phyloP scores from a whole-genome alignment of 2,113 vertebrate genomes.

The Eleginops maclovinus region DNA sequence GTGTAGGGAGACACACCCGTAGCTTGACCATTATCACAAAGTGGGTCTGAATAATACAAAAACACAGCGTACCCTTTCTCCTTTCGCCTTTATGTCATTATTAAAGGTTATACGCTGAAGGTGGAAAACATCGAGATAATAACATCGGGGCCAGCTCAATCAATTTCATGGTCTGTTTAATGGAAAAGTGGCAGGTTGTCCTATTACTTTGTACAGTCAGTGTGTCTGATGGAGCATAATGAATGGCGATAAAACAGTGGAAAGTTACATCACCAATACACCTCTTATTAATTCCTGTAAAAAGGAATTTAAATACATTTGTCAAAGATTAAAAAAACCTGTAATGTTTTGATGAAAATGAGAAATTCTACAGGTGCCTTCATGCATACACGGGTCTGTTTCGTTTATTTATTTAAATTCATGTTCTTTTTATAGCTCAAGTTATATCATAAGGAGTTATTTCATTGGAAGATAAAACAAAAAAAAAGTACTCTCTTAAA shows the following conservation, averaged over 20 bases:
- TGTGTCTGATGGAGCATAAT: constrained; percentile 57
- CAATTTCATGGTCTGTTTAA: constrained; percentile 64
- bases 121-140: constrained; percentile 49
- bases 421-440: neutral
- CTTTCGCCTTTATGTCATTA: constrained; percentile 33
- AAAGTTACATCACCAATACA: constrained; percentile 19
- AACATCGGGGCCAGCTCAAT: constrained; percentile 42
- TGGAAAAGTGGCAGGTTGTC: constrained; percentile 60
- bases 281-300: constrained; percentile 34
- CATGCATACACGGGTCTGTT: neutral
- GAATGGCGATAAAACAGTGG: constrained; percentile 44
- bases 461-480: neutral
- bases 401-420: neutral
- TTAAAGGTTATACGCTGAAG: constrained; percentile 36
- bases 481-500: neutral
- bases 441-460: neutral
- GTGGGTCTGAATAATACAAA: constrained; percentile 38
- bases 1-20: neutral
- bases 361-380: neutral
- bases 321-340: neutral
- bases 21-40: constrained; percentile 23
- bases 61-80: neutral
- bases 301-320: constrained; percentile 9
- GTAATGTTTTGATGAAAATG: neutral
- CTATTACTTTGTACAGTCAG: constrained; percentile 47